Base-by-base conservation (phyloP, 2,113 vertebrate species). In the Cynocephalus volans region DNA sequence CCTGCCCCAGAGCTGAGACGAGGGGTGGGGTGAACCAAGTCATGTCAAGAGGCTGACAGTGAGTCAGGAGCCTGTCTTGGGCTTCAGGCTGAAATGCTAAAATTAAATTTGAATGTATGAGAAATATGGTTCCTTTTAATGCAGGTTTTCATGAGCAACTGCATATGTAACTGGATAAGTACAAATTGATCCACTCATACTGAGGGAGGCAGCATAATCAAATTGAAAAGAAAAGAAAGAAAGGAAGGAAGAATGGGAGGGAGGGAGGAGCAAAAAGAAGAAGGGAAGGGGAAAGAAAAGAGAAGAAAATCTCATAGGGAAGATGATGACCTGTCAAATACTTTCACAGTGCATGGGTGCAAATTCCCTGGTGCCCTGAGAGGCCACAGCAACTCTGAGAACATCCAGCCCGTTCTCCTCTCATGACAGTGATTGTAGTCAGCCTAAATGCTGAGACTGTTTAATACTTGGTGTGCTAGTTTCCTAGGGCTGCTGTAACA, bases 121-220 rank as follows among this genome's bases (percentile, higher is more conserved):
- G 76, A 92, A 95, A 76, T 83, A 70, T n/a, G 41, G 60, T 94
- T 86, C 48, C 48, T 80, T 72, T 96, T 86, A 96, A 85, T 45
- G 92, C 23, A 54, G 17, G 45, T 86, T 90, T 96, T 92, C 84
- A 77, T 62, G 70, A 89, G 48, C 88, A 96, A 65, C 65, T 91
- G 36, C 80, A 96, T 96, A 89, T 5, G 8, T 89, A 94, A 86
- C 73, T 85, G 28, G 33, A 93, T 96, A 92, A 92, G 82, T 76
- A 67, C 84, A 86, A 90, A 90, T 70, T 60, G 79, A 72, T 58
- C 73, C 48, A 64, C 56, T 94, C 67, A 96, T 89, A 33, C 72
- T 81, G 26, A 93, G 67, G 67, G 21, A 96, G 48, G 65, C 2
- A 52, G 41, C 60, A 33, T 62, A 88, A 89, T 81, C 48, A 58